A percentile compares a stretch with the other conserved stretches of the same genome.
phyloP scores from a whole-genome alignment of 2,113 vertebrate genomes.

The Panthera uncia region DNA sequence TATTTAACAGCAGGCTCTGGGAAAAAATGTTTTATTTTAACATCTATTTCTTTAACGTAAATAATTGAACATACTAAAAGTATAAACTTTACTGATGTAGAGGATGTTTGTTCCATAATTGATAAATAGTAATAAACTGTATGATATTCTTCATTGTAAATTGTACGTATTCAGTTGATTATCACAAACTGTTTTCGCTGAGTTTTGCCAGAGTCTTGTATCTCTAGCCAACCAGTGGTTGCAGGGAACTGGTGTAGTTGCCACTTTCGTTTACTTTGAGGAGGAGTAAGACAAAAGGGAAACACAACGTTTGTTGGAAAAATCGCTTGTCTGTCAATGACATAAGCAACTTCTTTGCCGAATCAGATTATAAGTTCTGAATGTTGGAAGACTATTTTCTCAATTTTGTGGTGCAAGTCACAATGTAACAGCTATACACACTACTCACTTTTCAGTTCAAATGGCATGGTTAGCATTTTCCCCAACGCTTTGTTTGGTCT shows the following conservation, averaged over 20 bases:
- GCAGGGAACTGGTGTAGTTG: background rate
- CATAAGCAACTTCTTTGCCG: background rate
- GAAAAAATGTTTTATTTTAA: background rate
- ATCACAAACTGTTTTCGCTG: background rate
- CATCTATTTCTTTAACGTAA: background rate
- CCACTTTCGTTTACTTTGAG: background rate
- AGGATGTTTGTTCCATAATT: background rate
- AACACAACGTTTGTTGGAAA: background rate
- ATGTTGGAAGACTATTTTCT: background rate
- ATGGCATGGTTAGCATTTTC: background rate
- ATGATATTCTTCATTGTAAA: background rate
- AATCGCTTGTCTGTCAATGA: background rate
- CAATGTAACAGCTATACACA: background rate
- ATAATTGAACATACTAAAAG: background rate
- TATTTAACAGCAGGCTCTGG: background rate
- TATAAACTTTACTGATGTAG: background rate
- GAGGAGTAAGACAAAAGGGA: background rate
- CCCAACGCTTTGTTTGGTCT: background rate
- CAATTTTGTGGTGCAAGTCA: background rate
- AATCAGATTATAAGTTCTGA: background rate
- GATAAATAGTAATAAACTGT: background rate
- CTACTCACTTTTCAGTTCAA: background rate
- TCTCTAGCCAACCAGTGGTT: background rate
- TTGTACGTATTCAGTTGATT: background rate
- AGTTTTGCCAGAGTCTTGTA: background rate